Evolutionary conservation across 2,888 invertebrate genomes (phyloP).

Genomic region (Melinaea menophilus): DNA sequence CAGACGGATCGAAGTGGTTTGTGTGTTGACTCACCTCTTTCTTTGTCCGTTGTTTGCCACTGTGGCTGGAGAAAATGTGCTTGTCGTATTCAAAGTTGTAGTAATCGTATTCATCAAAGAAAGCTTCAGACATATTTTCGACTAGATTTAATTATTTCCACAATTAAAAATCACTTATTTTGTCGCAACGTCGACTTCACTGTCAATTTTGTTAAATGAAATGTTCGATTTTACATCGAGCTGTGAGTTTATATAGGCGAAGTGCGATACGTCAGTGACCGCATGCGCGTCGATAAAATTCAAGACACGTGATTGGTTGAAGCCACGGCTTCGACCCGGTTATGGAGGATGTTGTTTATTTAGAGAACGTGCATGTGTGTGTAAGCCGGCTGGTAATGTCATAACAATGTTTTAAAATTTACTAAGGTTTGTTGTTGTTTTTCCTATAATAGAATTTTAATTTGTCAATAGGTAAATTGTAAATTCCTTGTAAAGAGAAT

Average conservation of each 20-base stretch:
- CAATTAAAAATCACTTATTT: constrained; percentile 42
- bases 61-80: constrained; percentile 89
- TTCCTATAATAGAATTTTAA: not conserved
- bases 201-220: constrained; percentile 50
- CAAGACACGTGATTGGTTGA: constrained; percentile 65
- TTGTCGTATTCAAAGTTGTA: constrained; percentile 97
- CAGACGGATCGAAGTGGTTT: constrained; percentile 94
- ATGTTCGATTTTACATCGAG: constrained; percentile 46
- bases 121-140: constrained; percentile 86
- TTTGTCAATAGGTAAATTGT: not conserved
- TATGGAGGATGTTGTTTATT: constrained; percentile 62
- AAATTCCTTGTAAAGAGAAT: not conserved
- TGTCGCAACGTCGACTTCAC: constrained; percentile 50
- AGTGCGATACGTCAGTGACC: constrained; percentile 68
- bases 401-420: constrained; percentile 30
- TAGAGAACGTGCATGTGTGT: constrained; percentile 52
- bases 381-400: constrained; percentile 52
- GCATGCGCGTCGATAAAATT: constrained; percentile 73
- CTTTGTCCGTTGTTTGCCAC: constrained; percentile 94
- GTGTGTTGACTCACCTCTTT: constrained; percentile 92
- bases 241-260: constrained; percentile 55
- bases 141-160: constrained; percentile 42
- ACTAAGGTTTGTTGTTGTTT: constrained; percentile 3
- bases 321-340: constrained; percentile 53
- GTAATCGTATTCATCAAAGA: constrained; percentile 95